Conservation (phyloP, 1,140 invertebrate species). For the Adelges cooleyi region DNA sequence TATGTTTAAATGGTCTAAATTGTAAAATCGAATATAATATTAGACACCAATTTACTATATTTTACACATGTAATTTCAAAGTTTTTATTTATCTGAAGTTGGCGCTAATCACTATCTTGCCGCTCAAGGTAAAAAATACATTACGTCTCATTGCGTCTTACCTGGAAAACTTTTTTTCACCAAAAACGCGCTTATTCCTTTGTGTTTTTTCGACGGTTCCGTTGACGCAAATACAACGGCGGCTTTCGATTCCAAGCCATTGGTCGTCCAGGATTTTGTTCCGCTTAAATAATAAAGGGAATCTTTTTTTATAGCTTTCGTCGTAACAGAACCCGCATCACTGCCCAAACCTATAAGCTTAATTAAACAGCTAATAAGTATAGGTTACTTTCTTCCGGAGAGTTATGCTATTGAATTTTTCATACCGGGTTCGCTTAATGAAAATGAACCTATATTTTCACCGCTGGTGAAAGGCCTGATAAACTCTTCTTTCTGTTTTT, state of each 20-base stretch:
- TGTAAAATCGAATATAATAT: no score
- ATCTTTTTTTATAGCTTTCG: constrained; percentile 57
- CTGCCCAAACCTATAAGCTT: constrained; percentile 27
- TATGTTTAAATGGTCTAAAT: no score
- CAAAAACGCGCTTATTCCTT: constrained; percentile 79
- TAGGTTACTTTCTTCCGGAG: not conserved
- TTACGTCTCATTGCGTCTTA: no score
- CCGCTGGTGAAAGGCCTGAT: constrained; percentile 63
- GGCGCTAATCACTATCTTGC: no score
- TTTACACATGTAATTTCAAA: no score
- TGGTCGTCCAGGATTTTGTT: constrained; percentile 92
- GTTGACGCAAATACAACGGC: constrained; percentile 83
- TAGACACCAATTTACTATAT: no score
- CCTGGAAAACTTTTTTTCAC: constrained; percentile 63
- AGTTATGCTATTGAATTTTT: not conserved
- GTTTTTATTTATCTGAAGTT: no score
- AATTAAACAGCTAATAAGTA: not conserved
- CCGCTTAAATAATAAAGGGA: constrained; percentile 63
- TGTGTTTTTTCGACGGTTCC: constrained; percentile 81
- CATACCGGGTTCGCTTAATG: constrained; percentile 65
- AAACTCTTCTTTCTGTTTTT: constrained; percentile 70
- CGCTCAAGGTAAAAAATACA: no score
- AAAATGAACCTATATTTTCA: constrained; percentile 59
- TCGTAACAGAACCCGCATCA: constrained; percentile 62
- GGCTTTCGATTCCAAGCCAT: constrained; percentile 75